phyloP scores from a whole-genome alignment of 2,888 invertebrate genomes.

The Athrips mouffetella region DNA sequence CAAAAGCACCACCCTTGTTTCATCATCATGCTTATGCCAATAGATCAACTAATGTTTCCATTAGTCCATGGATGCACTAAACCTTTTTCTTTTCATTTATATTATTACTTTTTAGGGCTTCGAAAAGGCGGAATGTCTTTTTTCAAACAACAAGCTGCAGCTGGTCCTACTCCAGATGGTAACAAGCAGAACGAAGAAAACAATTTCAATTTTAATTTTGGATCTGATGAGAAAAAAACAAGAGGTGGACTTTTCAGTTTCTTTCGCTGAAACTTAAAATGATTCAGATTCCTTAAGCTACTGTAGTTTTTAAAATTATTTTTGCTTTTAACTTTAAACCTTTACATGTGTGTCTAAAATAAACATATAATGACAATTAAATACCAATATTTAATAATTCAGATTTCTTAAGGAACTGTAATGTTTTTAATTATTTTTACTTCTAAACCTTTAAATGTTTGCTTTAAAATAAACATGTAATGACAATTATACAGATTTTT shows the following conservation, averaged over 20 bases:
- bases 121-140: conserved; percentile 57
- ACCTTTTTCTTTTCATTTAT: not conserved
- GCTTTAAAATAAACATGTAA: not conserved
- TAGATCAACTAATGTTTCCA: too few relatives aligned
- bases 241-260: conserved; percentile 62
- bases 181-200: conserved; percentile 31
- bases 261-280: conserved; percentile 41
- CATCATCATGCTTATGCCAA: too few relatives aligned
- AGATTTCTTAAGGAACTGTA: too few relatives aligned
- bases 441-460: too few relatives aligned
- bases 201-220: conserved; percentile 63
- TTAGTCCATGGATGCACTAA: too few relatives aligned
- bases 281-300: not conserved
- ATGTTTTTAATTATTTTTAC: too few relatives aligned
- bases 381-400: not conserved
- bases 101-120: conserved; percentile 40
- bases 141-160: conserved; percentile 42
- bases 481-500: not conserved
- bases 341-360: not conserved
- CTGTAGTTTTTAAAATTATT: conserved; percentile 1
- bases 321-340: conserved; percentile 6
- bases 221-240: conserved; percentile 52
- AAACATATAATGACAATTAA: not conserved
- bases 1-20: too few relatives aligned
- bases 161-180: conserved; percentile 31